Evolutionary conservation across 2,888 invertebrate genomes (phyloP).

Genomic region (Morinoia aosen): DNA sequence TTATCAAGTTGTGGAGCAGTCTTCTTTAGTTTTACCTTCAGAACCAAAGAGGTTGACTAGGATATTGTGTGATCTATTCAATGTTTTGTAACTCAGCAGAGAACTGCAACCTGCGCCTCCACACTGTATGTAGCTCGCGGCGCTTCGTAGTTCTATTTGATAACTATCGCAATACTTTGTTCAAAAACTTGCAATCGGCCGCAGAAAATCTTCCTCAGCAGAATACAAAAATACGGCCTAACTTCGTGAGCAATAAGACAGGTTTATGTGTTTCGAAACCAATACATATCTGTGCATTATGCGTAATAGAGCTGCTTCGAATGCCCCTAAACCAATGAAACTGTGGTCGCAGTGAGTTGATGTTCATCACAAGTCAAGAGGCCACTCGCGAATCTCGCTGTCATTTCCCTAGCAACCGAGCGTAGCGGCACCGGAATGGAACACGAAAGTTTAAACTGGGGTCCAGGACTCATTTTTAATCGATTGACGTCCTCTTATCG

Average conservation of each 20-base stretch:
- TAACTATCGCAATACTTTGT: not conserved
- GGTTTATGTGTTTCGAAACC: not conserved
- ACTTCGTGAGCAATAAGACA: not conserved
- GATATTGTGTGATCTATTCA: not conserved
- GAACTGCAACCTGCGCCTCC: not conserved
- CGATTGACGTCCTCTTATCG: too few species aligned
- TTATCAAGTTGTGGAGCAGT: not conserved
- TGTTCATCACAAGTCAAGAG: not conserved
- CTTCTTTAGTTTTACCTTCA: not conserved
- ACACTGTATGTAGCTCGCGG: not conserved
- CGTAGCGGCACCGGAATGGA: not conserved
- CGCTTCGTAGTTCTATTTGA: not conserved
- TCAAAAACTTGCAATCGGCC: not conserved
- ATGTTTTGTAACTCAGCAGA: not conserved
- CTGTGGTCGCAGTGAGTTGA: not conserved
- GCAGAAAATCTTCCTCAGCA: not conserved
- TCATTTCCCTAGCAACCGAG: not conserved
- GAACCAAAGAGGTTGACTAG: not conserved
- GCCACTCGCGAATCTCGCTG: not conserved
- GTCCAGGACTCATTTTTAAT: not conserved
- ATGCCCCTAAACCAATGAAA: not conserved
- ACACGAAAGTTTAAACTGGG: not conserved
- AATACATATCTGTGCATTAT: not conserved
- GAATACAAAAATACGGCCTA: not conserved
- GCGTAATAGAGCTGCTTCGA: not conserved